Evolutionary conservation across 2,113 vertebrate species (phyloP), one percentile per base, ranked within the genome.

Genomic region (Hippocampus abdominalis): DNA sequence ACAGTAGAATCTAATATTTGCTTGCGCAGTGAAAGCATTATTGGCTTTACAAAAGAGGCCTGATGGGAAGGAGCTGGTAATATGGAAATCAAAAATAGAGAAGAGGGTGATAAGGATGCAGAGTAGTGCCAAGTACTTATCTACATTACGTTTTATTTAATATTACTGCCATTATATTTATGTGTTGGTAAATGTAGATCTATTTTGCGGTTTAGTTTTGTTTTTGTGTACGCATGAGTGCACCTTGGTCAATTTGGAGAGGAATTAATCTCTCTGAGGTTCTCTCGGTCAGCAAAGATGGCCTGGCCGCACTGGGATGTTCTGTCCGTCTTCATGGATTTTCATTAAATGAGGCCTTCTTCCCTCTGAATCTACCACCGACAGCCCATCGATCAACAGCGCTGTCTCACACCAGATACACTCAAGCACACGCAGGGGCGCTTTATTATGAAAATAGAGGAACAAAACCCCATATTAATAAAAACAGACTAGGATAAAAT

Each of bases 1-100:
- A 79, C 44, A 23, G 81, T 80, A 84, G 78, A 82, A 82, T 90
- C 85, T 85, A 89, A 90, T 91, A 91, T 92, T 90, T 92, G 87
- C 84, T 83, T 80, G 82, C 75, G 76, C 87, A 81, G 72, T 77
- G 85, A 76, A 69, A 74, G 82, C 59, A 84, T 87, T 84, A 88
- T 69, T 57, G 71, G 66, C 88, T 83, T 80, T 10, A 25, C 44
- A 32, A 51, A 49, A 88, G 84, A 2, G 51, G 36, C 10, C 70
- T 73, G 75, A 70, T 61, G 72, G 72, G 64, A 56, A n/a, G 54
- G 4, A 48, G 66, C 11, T 44, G 42, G 72, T 68, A 60, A 64
- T 6, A 36, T 61, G 69, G 75, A 79, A 49, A 42, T 73, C 12
- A 13, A 48, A 74, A 64, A n/a, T 13, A 12, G 36, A 62, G 29